Conservation (phyloP, 2,797 vertebrate genomes). For the Parauchenoglanis punctatus region DNA sequence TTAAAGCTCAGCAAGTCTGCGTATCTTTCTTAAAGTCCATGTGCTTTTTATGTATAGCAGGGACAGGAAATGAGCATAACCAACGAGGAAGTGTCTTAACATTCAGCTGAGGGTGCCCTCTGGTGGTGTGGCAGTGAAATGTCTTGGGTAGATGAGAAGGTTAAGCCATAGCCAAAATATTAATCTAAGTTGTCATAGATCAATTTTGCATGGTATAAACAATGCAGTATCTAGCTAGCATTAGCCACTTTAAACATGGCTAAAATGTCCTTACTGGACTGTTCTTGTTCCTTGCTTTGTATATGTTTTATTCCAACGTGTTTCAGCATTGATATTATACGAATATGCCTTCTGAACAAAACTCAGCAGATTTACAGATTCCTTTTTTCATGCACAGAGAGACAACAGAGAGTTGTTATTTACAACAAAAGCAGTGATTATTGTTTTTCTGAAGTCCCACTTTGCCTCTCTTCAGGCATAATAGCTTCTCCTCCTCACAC, state of each 20-base stretch:
- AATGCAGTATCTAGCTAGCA: not conserved
- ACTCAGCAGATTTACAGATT: not conserved
- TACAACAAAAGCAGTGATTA: not conserved
- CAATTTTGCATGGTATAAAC: not conserved
- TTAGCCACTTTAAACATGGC: not conserved
- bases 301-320: not conserved
- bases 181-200: not conserved
- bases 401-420: not conserved
- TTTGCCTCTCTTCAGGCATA: slow-evolving; percentile 18
- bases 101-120: not conserved
- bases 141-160: not conserved
- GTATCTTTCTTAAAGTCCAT: not conserved
- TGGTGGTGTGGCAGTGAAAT: not conserved
- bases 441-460: not conserved
- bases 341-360: not conserved
- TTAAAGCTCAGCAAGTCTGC: not conserved
- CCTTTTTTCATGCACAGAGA: not conserved
- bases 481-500: not conserved
- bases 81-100: not conserved
- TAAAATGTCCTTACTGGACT: not conserved
- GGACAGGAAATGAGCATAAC: not conserved
- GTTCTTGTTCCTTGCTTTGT: no score
- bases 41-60: not conserved
- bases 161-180: not conserved
- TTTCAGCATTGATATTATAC: not conserved